phyloP scores from a whole-genome alignment of 1,140 invertebrate genomes.

The Ctenoplectra terminalis region DNA sequence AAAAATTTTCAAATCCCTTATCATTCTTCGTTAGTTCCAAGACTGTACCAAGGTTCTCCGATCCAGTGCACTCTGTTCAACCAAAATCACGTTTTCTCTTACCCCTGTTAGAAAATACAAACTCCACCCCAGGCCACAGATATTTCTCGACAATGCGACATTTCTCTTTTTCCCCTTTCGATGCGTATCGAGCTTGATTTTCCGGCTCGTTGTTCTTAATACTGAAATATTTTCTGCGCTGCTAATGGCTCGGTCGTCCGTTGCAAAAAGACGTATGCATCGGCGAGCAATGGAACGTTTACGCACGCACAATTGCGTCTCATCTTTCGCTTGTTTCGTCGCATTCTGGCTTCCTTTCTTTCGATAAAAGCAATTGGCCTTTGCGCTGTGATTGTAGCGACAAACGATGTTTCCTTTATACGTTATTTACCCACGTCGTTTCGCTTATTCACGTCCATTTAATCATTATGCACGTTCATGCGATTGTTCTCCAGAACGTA shows the following conservation, averaged over 20 bases:
- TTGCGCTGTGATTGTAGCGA: neutral
- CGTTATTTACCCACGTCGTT: too few relatives aligned
- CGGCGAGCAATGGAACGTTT: neutral
- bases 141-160: constrained; percentile 11
- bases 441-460: neutral
- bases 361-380: neutral
- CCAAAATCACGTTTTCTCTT: neutral
- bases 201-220: constrained; percentile 23
- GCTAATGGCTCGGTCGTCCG: neutral
- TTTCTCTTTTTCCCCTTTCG: neutral
- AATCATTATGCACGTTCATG: neutral
- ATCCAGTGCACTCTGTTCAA: neutral
- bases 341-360: neutral
- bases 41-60: neutral
- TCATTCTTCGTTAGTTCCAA: neutral
- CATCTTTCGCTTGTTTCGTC: neutral
- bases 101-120: neutral
- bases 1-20: neutral
- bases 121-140: neutral
- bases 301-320: neutral
- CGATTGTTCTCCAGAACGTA: neutral
- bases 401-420: neutral
- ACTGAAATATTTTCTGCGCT: constrained; percentile 13
- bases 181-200: constrained; percentile 8
- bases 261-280: neutral